Percentiles rank a stretch among this genome's conserved stretches.
Conservation (phyloP, 2,113 vertebrate genomes). For the Tamias sibiricus region DNA sequence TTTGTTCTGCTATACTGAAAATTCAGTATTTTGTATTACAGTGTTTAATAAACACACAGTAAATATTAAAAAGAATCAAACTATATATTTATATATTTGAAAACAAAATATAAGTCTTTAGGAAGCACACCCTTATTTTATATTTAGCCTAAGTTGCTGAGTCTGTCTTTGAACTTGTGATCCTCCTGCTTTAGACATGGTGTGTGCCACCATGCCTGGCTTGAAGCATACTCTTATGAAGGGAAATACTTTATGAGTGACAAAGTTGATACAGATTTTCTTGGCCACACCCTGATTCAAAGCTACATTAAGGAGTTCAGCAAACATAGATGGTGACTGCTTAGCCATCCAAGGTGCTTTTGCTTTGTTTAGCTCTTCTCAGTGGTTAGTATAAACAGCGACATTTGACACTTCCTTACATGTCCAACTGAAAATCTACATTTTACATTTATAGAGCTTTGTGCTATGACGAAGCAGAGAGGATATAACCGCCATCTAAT, state of each 20-base stretch:
- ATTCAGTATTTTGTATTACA: background rate
- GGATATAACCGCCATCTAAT: background rate
- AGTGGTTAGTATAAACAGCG: background rate
- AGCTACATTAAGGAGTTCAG: background rate
- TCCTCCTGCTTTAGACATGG: no score
- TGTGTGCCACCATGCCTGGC: no score
- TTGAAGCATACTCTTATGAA: background rate
- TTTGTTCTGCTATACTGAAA: background rate
- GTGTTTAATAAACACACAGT: background rate
- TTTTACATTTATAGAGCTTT: slow-evolving; percentile 22
- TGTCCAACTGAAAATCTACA: background rate
- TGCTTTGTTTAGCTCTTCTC: background rate
- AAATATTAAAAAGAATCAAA: background rate
- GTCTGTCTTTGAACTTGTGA: no score
- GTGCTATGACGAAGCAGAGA: background rate
- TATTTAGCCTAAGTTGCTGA: no score
- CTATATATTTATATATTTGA: background rate
- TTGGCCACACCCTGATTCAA: background rate
- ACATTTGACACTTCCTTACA: background rate
- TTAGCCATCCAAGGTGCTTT: background rate
- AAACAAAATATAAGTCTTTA: slow-evolving; percentile 17
- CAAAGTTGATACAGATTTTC: background rate
- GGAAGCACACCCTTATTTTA: background rate
- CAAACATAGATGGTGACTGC: background rate
- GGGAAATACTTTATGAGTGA: background rate